phyloP scores from a whole-genome alignment of 2,797 vertebrate species.

The Onychomys leucogaster region DNA sequence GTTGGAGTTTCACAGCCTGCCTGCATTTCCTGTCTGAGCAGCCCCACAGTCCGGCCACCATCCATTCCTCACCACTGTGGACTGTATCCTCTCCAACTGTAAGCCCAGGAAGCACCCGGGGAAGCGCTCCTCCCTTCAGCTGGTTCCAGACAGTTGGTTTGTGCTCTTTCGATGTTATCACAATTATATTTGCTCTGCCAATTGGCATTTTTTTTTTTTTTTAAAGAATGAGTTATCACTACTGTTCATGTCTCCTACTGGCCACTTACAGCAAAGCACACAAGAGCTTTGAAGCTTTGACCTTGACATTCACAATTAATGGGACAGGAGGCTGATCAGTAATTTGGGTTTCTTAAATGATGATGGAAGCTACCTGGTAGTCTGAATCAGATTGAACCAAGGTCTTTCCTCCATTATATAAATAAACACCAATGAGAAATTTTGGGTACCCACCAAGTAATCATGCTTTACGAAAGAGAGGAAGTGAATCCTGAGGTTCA shows the following conservation, averaged over 20 bases:
- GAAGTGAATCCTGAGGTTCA: not conserved
- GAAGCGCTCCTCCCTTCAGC: not conserved
- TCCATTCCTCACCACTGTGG: too few relatives aligned
- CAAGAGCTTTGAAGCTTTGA: not conserved
- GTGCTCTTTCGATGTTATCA: not conserved
- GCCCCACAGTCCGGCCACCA: not conserved
- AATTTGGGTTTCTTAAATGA: not conserved
- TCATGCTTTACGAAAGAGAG: not conserved
- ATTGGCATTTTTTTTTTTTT: slow-evolving; percentile 24
- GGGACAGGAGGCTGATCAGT: not conserved
- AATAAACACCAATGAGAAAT: not conserved
- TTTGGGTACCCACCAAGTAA: not conserved
- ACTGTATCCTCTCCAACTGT: not conserved
- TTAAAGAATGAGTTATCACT: not conserved
- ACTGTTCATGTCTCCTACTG: not conserved
- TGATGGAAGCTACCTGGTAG: fast-evolving
- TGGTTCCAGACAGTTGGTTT: not conserved
- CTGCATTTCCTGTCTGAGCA: not conserved
- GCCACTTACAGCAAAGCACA: not conserved
- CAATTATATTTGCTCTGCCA: not conserved
- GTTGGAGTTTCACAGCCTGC: not conserved
- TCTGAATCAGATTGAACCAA: not conserved
- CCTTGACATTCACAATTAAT: not conserved
- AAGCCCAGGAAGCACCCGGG: too few relatives aligned
- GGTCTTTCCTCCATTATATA: not conserved